Evolutionary conservation across 2,113 vertebrate genomes (phyloP).

Genomic region (Sisor rabdophorus): DNA sequence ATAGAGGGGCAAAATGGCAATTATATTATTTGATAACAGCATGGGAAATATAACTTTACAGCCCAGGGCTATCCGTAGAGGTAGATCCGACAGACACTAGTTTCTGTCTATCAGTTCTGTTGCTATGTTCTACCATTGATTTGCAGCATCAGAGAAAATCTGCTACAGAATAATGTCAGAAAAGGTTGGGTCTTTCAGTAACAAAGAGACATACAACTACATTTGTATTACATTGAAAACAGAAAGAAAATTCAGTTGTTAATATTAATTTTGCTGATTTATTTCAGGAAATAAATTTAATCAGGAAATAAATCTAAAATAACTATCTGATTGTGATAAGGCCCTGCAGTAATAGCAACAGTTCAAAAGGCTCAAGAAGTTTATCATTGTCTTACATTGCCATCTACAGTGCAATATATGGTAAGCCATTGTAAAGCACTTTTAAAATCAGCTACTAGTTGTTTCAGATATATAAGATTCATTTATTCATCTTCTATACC

Average conservation of each 20-base stretch:
- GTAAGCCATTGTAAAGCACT: background rate
- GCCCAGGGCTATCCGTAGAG: background rate
- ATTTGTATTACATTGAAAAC: background rate
- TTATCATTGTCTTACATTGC: background rate
- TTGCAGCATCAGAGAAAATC: conserved; percentile 25
- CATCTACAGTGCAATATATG: conserved; percentile 27
- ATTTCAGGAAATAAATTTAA: background rate
- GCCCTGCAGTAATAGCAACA: background rate
- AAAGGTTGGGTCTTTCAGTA: background rate
- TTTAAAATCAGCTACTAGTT: background rate
- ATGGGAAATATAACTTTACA: background rate
- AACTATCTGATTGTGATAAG: background rate
- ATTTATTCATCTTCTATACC: too few relatives aligned
- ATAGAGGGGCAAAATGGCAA: too few relatives aligned
- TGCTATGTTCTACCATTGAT: conserved; percentile 47
- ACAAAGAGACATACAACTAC: background rate
- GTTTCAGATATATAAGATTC: too few relatives aligned
- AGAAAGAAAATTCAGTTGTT: background rate
- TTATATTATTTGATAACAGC: background rate
- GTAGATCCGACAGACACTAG: background rate
- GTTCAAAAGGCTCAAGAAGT: background rate
- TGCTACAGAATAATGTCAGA: conserved; percentile 53
- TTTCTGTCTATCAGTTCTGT: conserved; percentile 33
- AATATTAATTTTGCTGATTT: background rate
- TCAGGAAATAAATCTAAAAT: background rate